Base-by-base conservation (phyloP, 2,888 invertebrate genomes). In the Aphodius granarius region DNA sequence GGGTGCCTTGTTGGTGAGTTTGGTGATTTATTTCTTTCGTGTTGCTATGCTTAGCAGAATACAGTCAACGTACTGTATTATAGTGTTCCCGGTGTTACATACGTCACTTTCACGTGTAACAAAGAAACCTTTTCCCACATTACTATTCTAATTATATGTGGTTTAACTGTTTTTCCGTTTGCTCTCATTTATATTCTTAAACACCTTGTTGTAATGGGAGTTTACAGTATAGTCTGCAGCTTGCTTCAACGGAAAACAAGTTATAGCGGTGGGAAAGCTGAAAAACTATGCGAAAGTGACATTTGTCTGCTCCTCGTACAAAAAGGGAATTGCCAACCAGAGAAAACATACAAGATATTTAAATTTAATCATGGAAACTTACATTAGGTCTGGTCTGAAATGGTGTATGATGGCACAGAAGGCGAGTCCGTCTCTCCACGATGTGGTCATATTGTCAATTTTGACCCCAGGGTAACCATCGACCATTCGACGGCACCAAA, bases 341-440 rank as follows among this genome's bases (percentile, higher is more conserved):
- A n/a, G n/a, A n/a, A n/a, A n/a, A n/a, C n/a, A n/a, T n/a, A n/a
- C n/a, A n/a, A n/a, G 23, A 23, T 23, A 23, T 43, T 43, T 43
- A 13, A 43, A 43, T 43, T 2, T 0, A 2, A 43, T 43, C 13
- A 2, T 3, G 62, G 13, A 74, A 85, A 93, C 96, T 96, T 89
- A 97, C 97, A 98, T 97, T 84, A 98, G 91, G 87, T 98, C 97
- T 72, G 98, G 97, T 84, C 97, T 91, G 89, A 97, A 97, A 87
- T 96, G 95, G 89, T 98, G 97, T 84, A 98, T 97, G 86, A 98
- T 92, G 79, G 97, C 97, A 89, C 97, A 98, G 88, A 98, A 98
- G 76, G 96, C 97, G 80, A 97, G 91, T 75, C 98, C 98, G 89
- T 97, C 94, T 84, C 96, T 91, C 97, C 97, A 98, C 9, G 97